Evolutionary conservation across 2,113 vertebrate genomes (phyloP), one percentile per base, ranked within the genome.

Genomic region (Ageneiosus marmoratus): DNA sequence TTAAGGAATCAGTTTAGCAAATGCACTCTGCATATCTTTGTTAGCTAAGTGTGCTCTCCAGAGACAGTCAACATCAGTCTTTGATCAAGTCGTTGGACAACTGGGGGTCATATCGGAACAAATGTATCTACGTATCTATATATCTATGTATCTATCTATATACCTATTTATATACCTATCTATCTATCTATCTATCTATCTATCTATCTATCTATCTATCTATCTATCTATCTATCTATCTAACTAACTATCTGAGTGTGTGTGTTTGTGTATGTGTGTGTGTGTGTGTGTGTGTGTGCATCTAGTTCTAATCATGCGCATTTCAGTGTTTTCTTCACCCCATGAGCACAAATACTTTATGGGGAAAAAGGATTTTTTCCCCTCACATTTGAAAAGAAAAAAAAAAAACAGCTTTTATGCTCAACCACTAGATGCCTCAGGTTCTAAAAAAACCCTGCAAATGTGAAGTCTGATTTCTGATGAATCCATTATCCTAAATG

Each of bases 381-480:
- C 6, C 20, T 8, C 27, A 4, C 1, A 22, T 37, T 67, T 37
- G 3, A 60, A 60, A 12, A 60, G 4, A 13, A 12, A 13, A 24
- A 51, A 15, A 16, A 16, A 53, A 53, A 53, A 32, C 60, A 63
- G 63, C 63, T 67, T 67, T 67, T 22, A 37, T 22, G 2, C 37
- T 44, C 67, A 70, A 70, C 37, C 37, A 70, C 22, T 24, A 24
- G 11, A 70, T 44, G 69, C 24, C 41, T 72, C 41, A 48, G 69
- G 24, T 46, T 24, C 69, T 27, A 73, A 73, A 73, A 69, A n/a
- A 46, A 27, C 18, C 15, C 27, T 34, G 27, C 48, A 32, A 32
- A 51, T 75, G 48, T 48, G n/a, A 50, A 74, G 46, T 75, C 73
- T 75, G 73, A 32, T 75, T 75, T 75, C 73, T 22, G 73, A 32